These are phyloP conservation scores for Myripristis murdjan DNA, from an alignment of 2,797 vertebrate genomes.

Conservation along the genomic window DNA sequence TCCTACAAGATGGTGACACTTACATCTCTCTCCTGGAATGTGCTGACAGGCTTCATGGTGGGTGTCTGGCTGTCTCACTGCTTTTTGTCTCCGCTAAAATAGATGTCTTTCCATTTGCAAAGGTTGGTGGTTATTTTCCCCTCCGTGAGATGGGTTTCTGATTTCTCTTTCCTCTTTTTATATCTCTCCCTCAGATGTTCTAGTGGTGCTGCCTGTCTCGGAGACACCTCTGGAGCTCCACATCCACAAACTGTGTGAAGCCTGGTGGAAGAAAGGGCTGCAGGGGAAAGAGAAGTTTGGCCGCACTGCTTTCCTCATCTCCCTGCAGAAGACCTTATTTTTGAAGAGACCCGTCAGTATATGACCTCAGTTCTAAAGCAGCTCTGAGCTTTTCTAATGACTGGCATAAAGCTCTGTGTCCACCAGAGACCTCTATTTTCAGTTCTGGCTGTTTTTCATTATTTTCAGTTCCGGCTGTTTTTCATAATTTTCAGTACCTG, in stretches of 20 bases:
- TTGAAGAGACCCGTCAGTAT: conserved; percentile 86
- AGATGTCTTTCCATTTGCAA: neutral
- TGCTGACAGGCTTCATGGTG: conserved; percentile 88
- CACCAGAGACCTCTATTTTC: too few relatives aligned
- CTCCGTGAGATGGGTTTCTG: neutral
- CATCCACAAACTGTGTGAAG: conserved; percentile 87
- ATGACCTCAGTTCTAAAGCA: neutral
- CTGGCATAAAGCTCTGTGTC: too few relatives aligned
- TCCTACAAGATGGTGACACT: conserved; percentile 86
- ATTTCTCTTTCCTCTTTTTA: neutral
- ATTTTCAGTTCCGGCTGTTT: too few relatives aligned
- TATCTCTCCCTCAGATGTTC: conserved; percentile 51
- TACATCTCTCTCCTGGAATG: conserved; percentile 88
- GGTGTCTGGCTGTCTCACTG: conserved; percentile 42
- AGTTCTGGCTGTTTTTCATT: too few relatives aligned
- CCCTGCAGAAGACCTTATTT: conserved; percentile 88
- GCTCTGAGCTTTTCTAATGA: neutral
- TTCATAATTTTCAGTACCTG: too few relatives aligned
- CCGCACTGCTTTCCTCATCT: conserved; percentile 86
- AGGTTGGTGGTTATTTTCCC: neutral
- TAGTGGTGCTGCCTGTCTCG: conserved; percentile 82
- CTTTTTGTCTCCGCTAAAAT: neutral
- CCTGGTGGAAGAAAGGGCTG: conserved; percentile 94
- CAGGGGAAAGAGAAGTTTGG: conserved; percentile 91
- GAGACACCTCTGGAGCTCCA: conserved; percentile 79